phyloP scores from a whole-genome alignment of 2,888 invertebrate species.

The Phaedon cochleariae region DNA sequence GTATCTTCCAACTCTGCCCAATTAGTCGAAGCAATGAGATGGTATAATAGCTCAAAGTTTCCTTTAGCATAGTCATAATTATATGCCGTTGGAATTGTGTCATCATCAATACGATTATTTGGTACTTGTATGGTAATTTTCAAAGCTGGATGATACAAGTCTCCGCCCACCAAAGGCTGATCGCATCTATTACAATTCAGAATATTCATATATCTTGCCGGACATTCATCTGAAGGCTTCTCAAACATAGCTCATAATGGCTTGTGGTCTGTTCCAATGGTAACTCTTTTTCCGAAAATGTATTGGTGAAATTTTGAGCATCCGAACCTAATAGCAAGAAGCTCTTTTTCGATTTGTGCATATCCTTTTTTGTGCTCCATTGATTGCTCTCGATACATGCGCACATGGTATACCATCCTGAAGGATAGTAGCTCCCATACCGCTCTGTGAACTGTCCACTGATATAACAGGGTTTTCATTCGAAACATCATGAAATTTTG shows the following conservation, averaged over 20 bases:
- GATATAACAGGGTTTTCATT: conserved; percentile 22
- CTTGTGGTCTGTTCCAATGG: neutral
- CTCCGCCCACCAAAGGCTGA: too few species aligned
- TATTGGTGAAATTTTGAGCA: conserved; percentile 16
- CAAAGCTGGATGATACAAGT: too few species aligned
- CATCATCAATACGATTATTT: too few species aligned
- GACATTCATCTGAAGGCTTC: neutral
- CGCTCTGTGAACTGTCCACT: conserved; percentile 42
- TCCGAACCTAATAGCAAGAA: neutral
- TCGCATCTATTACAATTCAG: too few species aligned
- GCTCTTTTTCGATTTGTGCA: conserved; percentile 45
- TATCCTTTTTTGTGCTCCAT: conserved; percentile 38
- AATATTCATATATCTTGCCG: neutral
- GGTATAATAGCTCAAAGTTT: too few species aligned
- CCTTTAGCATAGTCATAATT: too few species aligned
- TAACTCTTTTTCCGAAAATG: too few species aligned
- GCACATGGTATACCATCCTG: conserved; percentile 44
- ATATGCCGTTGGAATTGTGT: too few species aligned
- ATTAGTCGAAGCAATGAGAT: too few species aligned
- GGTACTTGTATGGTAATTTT: too few species aligned
- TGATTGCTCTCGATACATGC: conserved; percentile 43
- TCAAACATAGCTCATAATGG: neutral
- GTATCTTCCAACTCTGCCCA: too few species aligned
- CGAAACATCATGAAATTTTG: conserved; percentile 19
- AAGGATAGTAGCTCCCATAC: conserved; percentile 40